phyloP scores from a whole-genome alignment of 2,888 invertebrate species.

The Tetragonisca angustula region DNA sequence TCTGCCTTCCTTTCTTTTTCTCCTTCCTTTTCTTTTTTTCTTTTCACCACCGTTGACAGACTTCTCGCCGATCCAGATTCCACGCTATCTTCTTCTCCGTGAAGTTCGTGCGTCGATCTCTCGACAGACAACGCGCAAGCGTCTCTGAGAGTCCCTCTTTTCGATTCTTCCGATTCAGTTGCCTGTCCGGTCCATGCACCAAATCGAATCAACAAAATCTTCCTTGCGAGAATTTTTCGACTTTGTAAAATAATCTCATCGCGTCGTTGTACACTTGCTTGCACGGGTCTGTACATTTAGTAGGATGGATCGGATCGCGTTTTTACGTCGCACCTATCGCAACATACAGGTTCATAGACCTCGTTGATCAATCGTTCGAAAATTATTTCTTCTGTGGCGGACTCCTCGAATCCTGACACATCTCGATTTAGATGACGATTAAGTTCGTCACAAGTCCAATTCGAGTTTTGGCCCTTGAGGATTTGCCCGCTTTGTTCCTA shows the following conservation, averaged over 20 bases:
- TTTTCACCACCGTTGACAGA: conserved; percentile 52
- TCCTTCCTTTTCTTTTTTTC: conserved; percentile 18
- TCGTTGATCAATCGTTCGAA: neutral
- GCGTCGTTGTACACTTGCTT: neutral
- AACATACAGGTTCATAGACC: conserved; percentile 23
- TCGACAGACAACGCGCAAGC: neutral
- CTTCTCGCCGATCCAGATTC: conserved; percentile 60
- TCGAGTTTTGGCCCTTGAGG: neutral
- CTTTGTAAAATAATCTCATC: neutral
- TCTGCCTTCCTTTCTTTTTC: conserved; percentile 34
- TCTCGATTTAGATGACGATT: conserved; percentile 25
- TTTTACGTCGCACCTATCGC: neutral
- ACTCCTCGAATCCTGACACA: neutral
- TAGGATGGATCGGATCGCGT: neutral
- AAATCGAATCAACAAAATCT: too few relatives aligned
- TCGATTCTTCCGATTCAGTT: too few relatives aligned
- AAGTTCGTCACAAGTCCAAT: conserved; percentile 25
- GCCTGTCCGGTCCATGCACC: too few relatives aligned
- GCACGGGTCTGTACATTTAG: too few relatives aligned
- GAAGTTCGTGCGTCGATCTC: conserved; percentile 15
- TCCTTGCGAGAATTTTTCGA: neutral
- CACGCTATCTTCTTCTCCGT: neutral
- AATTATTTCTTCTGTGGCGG: neutral
- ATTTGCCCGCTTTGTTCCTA: conserved; percentile 22
- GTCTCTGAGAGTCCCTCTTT: neutral